Evolutionary conservation across 92 coral and sea anemone genomes (phyloP), one percentile per base, ranked within the genome.

Genomic region (Epizoanthus fatuus): DNA sequence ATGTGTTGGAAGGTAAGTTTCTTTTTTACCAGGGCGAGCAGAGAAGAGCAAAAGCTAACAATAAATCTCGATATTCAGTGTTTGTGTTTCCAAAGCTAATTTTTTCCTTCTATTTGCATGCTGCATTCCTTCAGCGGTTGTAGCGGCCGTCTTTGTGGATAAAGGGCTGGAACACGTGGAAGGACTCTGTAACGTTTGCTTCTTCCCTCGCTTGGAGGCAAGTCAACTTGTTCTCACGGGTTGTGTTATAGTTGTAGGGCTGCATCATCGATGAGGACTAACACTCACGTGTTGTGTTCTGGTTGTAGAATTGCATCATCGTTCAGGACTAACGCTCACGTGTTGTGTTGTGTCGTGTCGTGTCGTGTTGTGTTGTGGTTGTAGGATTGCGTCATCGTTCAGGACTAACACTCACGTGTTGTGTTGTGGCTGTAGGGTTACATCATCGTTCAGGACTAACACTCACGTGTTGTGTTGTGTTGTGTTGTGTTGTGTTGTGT

Each of bases 141-240:
- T 95, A 2, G 99, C 99, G 4, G 99, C 99, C 0, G 32, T 97
- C 79, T 97, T 92, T 90, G 93, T 97, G 88, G 99, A 97, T 79
- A 97, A 97, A 71, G 99, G 99, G 15, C 79, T 97, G 15, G 83
- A 92, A 81, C 95, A 94, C 79, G 96, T 97, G 59, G 96, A 97
- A 84, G 91, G 82, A 22, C 93, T 97, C 80, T 97, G 99, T 75
- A 84, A 91, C 35, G 97, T 92, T 53, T 97, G 98, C 70, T 86
- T 97, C 60, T 95, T 97, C 76, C 89, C 99, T 35, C 94, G 99
- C n/a, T 95, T 97, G 11, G 95, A 94, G 99, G 99, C 95, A 71
- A 88, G 86, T 67, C 35, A 63, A n/a, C 64, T 60, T 42, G 20
- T 47, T 25, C 35, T 29, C 35, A 29, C 25, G 25, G 35, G 35